A percentile compares a stretch with the other conserved stretches of the same genome.
Evolutionary conservation across 2,888 invertebrate genomes (phyloP).

Genomic region (Latrodectus elegans): DNA sequence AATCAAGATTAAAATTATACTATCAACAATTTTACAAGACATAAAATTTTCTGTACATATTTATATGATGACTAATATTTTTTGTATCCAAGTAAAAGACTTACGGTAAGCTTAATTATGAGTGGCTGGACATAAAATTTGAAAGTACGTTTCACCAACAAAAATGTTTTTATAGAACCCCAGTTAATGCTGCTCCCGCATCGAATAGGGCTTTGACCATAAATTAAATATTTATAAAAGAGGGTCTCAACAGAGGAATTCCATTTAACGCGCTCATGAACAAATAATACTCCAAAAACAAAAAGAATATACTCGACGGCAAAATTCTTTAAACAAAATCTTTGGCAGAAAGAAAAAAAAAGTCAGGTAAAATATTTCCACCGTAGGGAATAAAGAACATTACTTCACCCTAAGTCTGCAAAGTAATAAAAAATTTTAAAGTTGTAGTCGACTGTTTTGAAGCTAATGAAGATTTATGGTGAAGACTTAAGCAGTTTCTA

Average conservation of each 20-base stretch:
- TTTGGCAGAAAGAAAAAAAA: background rate
- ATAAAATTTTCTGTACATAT: no score
- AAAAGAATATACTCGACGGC: background rate
- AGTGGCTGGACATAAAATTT: no score
- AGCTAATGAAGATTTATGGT: background rate
- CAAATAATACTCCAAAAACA: background rate
- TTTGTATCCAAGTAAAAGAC: no score
- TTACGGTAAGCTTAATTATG: no score
- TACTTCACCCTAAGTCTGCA: background rate
- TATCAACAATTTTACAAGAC: no score
- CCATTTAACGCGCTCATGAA: background rate
- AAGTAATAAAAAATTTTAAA: background rate
- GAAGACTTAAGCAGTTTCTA: background rate
- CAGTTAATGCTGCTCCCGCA: background rate
- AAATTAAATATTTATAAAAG: conserved; percentile 5
- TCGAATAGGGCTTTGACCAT: background rate
- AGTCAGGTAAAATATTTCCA: background rate
- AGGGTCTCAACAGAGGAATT: background rate
- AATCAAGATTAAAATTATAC: no score
- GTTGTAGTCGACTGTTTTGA: background rate
- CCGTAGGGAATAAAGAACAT: background rate
- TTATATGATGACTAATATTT: no score
- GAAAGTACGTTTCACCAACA: no score
- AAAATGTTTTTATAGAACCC: background rate
- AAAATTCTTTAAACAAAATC: background rate